Base-by-base conservation (phyloP, 2,888 invertebrate species). In the Sphaerophoria taeniata region DNA sequence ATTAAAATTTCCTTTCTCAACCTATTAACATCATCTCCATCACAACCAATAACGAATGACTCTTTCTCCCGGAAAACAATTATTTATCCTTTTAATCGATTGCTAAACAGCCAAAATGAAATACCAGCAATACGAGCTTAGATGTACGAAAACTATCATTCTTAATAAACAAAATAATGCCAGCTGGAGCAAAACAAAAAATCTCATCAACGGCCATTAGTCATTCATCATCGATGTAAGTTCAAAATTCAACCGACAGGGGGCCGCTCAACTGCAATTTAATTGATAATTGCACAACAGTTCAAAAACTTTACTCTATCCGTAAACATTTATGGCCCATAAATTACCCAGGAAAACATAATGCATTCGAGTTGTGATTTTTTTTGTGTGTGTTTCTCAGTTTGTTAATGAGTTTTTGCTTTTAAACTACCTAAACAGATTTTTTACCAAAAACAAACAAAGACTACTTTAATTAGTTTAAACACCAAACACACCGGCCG, bases 31-130 rank as follows among this genome's bases (percentile, higher is more conserved):
- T 45, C 53, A 79, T 70, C 24, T 31, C 34, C 51, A 73, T 70
- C 45, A 1, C 31, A 70, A 31, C n/a, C 45, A 16, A 45, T n/a
- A 24, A 36, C 34, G 43, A 70, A 77, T 70, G 39, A 47, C 70
- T 55, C 47, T 55, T 61, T 33, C 31, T 73, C 69, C 84, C 72
- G 79, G 76, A 73, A 85, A 80, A 63, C 80, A 73, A 72, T 73
- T 12, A 79, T 84, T 79, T 75, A 75, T 84, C 80, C 84, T 80
- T 72, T 80, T 60, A 72, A 80, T 80, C 63, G 80, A 85, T 80
- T 72, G 76, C 75, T 51, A 80, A 85, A 85, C 60, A 85, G 69
- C 75, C 79, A 72, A 80, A 75, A 67, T 47, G 71, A 45, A 67
- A 79, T 53, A 69, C 34, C 51, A 53, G 43, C 47, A 34, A 31